Conservation (phyloP, 1,140 invertebrate genomes). For the Neotoxoptera formosana region DNA sequence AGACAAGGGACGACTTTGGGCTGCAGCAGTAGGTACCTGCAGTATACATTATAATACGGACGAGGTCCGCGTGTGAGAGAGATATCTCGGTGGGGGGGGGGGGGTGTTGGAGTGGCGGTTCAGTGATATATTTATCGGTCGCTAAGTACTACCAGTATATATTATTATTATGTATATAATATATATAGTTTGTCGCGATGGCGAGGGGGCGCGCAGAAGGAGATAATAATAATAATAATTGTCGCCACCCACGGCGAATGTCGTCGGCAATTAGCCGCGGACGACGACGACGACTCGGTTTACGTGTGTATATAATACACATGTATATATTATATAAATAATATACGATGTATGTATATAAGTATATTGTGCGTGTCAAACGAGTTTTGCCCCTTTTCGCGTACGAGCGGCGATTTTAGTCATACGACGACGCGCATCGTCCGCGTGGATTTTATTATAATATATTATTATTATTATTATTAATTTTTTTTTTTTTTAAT, state of each 20-base stretch:
- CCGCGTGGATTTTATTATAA: neutral
- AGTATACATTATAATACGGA: neutral
- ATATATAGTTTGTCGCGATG: neutral
- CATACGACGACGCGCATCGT: neutral
- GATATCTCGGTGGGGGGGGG: too few species aligned
- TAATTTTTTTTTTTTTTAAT: neutral
- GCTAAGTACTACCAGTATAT: neutral
- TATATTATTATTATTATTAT: too few species aligned
- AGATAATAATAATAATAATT: neutral
- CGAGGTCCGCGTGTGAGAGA: neutral
- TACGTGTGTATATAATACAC: neutral
- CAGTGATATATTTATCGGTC: neutral
- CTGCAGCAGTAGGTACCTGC: neutral
- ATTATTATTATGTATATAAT: too few species aligned
- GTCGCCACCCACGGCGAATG: constrained; percentile 46
- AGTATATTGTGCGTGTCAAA: neutral
- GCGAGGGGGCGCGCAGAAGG: neutral
- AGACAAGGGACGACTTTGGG: neutral
- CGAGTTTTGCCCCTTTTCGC: constrained; percentile 16
- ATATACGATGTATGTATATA: too few species aligned
- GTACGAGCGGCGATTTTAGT: neutral
- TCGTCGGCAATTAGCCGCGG: constrained; percentile 40
- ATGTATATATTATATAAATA: too few species aligned
- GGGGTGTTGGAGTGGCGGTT: neutral
- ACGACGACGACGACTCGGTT: neutral